These are phyloP conservation scores for Schizothorax lantsangensis DNA, from an alignment of 2,797 vertebrate genomes.

Conservation along the genomic window DNA sequence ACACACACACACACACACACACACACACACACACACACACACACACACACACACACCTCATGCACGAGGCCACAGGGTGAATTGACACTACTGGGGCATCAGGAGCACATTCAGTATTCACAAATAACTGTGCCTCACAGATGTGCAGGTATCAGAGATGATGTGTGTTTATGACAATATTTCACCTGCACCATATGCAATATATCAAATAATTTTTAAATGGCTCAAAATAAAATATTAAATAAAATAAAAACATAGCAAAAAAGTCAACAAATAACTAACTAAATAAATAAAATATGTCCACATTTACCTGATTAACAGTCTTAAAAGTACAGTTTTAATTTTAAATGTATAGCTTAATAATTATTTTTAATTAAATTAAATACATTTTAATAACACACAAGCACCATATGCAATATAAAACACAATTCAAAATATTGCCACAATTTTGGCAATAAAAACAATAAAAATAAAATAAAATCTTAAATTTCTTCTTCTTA, in stretches of 20 bases:
- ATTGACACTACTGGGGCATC: constrained; percentile 32
- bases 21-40: constrained; percentile 9
- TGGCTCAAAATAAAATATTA: background rate
- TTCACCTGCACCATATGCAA: too few species aligned
- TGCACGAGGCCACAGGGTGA: constrained; percentile 43
- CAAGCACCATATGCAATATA: background rate
- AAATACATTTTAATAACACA: background rate
- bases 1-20: too few species aligned
- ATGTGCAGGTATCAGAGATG: background rate
- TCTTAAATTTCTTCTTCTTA: too few species aligned
- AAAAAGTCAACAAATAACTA: background rate
- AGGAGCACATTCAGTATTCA: constrained; percentile 18
- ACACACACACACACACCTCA: background rate
- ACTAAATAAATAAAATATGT: too few species aligned
- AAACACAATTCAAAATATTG: background rate
- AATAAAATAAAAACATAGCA: background rate
- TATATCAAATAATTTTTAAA: background rate
- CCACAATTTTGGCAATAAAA: background rate
- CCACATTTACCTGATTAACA: too few species aligned
- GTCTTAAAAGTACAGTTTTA: too few species aligned
- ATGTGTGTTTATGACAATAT: background rate
- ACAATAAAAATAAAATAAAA: background rate
- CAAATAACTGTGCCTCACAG: constrained; percentile 7
- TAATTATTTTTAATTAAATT: background rate
- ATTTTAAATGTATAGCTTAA: background rate